phyloP scores from a whole-genome alignment of 2,113 vertebrate species.

The Cinclus mexicanus region DNA sequence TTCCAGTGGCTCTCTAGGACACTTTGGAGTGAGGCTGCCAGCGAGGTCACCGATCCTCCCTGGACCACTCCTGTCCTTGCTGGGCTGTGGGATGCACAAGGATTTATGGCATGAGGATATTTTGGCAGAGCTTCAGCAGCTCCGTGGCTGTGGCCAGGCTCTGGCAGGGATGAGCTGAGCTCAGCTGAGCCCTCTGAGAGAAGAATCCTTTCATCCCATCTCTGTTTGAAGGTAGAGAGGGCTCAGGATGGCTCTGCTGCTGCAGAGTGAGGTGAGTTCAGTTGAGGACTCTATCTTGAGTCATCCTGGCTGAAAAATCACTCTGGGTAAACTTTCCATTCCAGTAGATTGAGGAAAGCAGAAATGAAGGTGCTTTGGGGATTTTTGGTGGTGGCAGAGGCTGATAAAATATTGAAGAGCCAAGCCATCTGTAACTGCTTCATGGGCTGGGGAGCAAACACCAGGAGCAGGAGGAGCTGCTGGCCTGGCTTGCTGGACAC shows the following conservation, averaged over 20 bases:
- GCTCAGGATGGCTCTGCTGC: neutral
- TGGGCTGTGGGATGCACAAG: neutral
- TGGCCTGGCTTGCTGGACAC: neutral
- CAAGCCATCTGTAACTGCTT: neutral
- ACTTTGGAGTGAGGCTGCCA: neutral
- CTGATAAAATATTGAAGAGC: slow-evolving; percentile 40
- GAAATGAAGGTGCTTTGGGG: neutral
- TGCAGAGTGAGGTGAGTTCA: slow-evolving; percentile 13
- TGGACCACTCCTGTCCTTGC: neutral
- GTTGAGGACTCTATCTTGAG: slow-evolving; percentile 31
- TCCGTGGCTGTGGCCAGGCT: neutral
- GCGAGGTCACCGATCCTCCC: neutral
- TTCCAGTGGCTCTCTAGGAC: neutral
- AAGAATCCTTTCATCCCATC: neutral
- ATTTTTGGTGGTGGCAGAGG: neutral
- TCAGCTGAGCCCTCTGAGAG: neutral
- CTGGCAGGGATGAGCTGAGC: neutral
- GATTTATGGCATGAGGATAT: neutral
- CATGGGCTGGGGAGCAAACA: neutral
- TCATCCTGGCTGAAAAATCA: slow-evolving; percentile 16
- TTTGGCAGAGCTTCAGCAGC: neutral
- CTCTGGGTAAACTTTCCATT: slow-evolving; percentile 38
- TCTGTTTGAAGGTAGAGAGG: neutral
- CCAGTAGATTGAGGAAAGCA: neutral
- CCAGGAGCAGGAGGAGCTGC: neutral